Conservation (phyloP, 2,797 vertebrate species). For the Cirrhinus mrigala region DNA sequence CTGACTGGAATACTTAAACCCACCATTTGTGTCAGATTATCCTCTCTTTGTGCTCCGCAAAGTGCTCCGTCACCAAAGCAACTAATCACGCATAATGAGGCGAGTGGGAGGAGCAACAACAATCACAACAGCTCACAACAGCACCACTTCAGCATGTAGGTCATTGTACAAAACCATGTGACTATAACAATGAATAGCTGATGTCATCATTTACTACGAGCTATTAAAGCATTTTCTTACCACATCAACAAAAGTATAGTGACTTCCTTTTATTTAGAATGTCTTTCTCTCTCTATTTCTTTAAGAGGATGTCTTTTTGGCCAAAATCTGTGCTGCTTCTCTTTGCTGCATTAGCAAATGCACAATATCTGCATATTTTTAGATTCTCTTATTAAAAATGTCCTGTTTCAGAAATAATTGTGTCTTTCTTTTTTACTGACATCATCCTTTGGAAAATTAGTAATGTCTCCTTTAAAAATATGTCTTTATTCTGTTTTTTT, state of each 20-base stretch:
- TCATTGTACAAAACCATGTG: not conserved
- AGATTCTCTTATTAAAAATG: not conserved
- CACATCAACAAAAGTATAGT: not conserved
- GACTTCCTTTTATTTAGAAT: not conserved
- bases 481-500: no score
- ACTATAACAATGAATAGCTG: not conserved
- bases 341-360: not conserved
- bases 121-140: conserved; percentile 20
- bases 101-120: conserved; percentile 19
- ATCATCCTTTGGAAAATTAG: not conserved
- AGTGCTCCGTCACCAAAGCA: conserved; percentile 64
- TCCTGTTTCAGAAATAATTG: no score
- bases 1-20: conserved; percentile 63
- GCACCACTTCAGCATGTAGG: not conserved
- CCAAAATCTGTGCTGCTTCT: not conserved
- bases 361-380: not conserved
- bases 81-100: conserved; percentile 55
- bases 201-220: conserved; percentile 1
- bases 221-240: not conserved
- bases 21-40: conserved; percentile 49
- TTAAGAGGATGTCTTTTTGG: not conserved
- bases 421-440: no score
- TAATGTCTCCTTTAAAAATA: not conserved
- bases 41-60: conserved; percentile 49
- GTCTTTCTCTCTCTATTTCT: not conserved